Evolutionary conservation across 2,797 vertebrate species (phyloP).

Genomic region (Smutsia gigantea): DNA sequence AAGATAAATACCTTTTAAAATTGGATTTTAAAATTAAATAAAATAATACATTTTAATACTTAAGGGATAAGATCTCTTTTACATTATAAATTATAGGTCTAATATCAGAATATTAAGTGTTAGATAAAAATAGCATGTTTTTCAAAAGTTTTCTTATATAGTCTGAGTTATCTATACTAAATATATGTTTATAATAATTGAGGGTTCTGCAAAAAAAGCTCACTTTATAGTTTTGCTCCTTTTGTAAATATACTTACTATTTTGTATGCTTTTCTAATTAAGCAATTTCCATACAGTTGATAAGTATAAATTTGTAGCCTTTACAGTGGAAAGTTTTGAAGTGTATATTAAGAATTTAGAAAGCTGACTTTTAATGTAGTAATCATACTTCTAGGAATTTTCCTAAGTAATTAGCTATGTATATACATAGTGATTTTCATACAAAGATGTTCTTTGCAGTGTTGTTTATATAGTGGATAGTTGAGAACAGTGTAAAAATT

Average conservation of each 20-base stretch:
- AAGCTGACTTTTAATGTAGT: conserved; percentile 28
- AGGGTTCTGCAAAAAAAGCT: not conserved
- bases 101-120: not conserved
- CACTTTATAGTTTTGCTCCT: not conserved
- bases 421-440: not conserved
- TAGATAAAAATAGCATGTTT: not conserved
- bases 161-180: conserved; percentile 13
- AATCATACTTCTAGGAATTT: not conserved
- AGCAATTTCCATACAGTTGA: not conserved
- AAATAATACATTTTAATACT: conserved; percentile 6
- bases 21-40: not conserved
- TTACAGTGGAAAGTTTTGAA: conserved; percentile 19
- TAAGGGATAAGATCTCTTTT: not conserved
- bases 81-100: not conserved
- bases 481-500: not conserved
- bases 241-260: not conserved
- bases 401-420: not conserved
- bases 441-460: conserved; percentile 14
- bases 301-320: not conserved
- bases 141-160: not conserved
- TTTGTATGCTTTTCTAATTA: not conserved
- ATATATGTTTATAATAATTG: not conserved
- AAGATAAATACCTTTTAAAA: conserved; percentile 13
- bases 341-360: not conserved
- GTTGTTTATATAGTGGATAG: not conserved